These are phyloP conservation scores for Gnathonemus echidnorhynchus DNA, from an alignment of 2,113 vertebrate genomes.

Conservation along the genomic window DNA sequence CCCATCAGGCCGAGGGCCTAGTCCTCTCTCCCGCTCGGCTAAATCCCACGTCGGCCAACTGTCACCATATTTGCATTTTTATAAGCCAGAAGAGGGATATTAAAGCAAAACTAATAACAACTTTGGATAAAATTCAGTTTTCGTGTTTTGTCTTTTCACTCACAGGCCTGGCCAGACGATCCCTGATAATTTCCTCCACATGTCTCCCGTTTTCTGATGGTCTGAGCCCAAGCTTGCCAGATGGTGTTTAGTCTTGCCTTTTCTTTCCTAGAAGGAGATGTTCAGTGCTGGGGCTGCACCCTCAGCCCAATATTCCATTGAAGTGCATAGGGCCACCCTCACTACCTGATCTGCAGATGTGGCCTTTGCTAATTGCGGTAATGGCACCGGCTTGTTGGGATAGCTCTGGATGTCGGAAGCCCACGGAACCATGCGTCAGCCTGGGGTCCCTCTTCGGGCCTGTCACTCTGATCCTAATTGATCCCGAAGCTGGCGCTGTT, in stretches of 20 bases:
- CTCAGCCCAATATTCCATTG: background rate
- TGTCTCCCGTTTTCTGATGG: conserved; percentile 14
- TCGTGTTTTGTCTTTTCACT: background rate
- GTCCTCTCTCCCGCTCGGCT: background rate
- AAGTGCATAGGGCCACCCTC: background rate
- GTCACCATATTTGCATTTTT: background rate
- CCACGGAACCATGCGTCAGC: background rate
- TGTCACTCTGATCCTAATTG: conserved; percentile 31
- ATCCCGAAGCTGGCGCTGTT: conserved; percentile 20
- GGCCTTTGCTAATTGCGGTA: background rate
- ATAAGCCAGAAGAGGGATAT: background rate
- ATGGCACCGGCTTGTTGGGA: background rate
- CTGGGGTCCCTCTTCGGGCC: background rate
- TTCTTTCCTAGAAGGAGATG: background rate
- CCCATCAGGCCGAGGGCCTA: conserved; percentile 27
- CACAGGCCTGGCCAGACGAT: background rate
- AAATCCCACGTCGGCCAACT: background rate
- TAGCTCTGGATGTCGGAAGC: background rate
- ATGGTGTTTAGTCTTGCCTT: conserved; percentile 15
- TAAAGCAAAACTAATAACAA: background rate
- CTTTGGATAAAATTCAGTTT: background rate
- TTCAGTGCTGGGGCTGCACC: background rate
- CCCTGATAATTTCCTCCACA: conserved; percentile 26
- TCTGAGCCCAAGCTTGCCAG: conserved; percentile 25
- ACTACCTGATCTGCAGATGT: background rate